phyloP scores from a whole-genome alignment of 2,888 invertebrate genomes.

The Tanytarsus gracilentus region DNA sequence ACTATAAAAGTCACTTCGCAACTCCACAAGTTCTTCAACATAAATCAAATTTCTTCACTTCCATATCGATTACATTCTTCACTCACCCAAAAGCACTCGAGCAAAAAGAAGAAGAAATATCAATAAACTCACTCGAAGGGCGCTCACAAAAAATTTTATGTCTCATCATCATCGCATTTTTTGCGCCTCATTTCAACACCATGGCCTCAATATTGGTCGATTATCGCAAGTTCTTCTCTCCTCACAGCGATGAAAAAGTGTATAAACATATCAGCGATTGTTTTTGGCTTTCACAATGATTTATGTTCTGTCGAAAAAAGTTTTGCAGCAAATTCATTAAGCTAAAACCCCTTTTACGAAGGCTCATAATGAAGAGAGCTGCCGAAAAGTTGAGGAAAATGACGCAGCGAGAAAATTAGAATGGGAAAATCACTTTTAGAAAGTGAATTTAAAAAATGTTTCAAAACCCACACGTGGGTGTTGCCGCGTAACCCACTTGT shows the following conservation, averaged over 20 bases:
- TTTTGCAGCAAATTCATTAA: constrained; percentile 7
- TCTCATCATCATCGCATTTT: constrained; percentile 26
- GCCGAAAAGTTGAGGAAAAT: background rate
- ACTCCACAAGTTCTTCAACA: no score
- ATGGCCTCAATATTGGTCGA: constrained; percentile 2
- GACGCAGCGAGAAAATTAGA: background rate
- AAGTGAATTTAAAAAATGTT: no score
- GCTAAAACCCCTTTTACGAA: background rate
- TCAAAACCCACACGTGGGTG: no score
- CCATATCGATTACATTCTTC: background rate
- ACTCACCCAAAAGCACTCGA: background rate
- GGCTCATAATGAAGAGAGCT: background rate
- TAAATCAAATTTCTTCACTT: background rate
- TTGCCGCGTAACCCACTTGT: no score
- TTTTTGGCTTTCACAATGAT: background rate
- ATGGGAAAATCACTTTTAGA: no score
- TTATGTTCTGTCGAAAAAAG: constrained; percentile 4
- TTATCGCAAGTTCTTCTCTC: background rate
- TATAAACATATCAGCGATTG: no score
- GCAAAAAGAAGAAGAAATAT: constrained; percentile 15
- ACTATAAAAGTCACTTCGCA: no score
- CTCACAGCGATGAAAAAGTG: background rate
- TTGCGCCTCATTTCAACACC: constrained; percentile 18
- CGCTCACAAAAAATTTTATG: constrained; percentile 26
- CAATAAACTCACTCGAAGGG: no score